Percentiles rank a stretch among this genome's conserved stretches.
Conservation (phyloP, 1,140 invertebrate genomes). For the Frieseomelitta varia region DNA sequence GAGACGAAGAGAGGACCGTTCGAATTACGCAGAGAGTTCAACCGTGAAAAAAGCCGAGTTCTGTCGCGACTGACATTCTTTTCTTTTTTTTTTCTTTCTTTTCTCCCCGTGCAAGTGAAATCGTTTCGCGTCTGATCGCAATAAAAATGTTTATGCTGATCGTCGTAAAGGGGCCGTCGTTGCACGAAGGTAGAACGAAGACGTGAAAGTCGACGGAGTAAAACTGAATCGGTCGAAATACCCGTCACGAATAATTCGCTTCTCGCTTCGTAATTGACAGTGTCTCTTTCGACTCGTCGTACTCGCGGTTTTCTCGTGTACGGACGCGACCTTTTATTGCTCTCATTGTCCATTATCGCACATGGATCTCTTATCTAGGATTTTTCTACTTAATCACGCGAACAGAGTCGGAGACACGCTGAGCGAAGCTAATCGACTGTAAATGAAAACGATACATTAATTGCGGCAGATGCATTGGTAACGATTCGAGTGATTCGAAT, state of each 20-base stretch:
- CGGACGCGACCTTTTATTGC: not conserved
- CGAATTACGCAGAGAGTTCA: constrained; percentile 65
- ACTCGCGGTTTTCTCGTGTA: not conserved
- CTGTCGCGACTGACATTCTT: constrained; percentile 48
- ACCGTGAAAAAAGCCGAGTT: constrained; percentile 57
- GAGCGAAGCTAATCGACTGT: not conserved
- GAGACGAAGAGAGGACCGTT: constrained; percentile 38
- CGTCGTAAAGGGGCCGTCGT: constrained; percentile 62
- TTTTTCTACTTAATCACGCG: not conserved
- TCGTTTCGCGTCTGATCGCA: constrained; percentile 61
- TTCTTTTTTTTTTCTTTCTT: not conserved
- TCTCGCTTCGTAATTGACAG: not conserved
- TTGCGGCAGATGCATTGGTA: not conserved
- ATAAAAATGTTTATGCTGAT: constrained; percentile 75
- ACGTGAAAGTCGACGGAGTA: not conserved
- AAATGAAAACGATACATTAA: not conserved
- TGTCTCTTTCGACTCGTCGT: no score
- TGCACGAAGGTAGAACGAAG: constrained; percentile 31
- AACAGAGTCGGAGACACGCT: not conserved
- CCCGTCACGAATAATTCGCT: not conserved
- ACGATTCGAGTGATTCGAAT: not conserved
- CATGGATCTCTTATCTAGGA: not conserved
- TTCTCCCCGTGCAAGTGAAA: constrained; percentile 55
- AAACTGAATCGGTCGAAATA: constrained; percentile 11
- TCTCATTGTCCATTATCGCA: not conserved